Base-by-base conservation (phyloP, 1,140 invertebrate genomes). In the Zaprionus capensis region DNA sequence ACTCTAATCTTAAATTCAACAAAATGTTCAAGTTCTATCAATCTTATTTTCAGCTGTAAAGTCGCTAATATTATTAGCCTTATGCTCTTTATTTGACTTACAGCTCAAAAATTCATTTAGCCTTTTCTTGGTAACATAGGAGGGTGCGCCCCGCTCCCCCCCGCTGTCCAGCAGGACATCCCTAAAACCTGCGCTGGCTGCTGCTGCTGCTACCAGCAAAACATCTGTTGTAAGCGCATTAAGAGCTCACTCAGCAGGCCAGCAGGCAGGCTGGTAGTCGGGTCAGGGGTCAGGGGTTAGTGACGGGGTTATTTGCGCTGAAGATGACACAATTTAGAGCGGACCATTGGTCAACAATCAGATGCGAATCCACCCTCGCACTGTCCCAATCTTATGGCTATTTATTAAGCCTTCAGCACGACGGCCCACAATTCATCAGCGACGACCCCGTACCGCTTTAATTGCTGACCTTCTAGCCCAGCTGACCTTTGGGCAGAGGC, bases 201-300 rank as follows among this genome's bases (percentile, higher is more conserved):
- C 31, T 34, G n/a, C 28, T 44, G 7, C 38, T 51, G 53, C 38
- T 69, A 55, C 57, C 38, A 44, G 5, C 71, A 74, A 64, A 88
- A 88, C 84, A 88, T 88, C 84, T 88, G 84, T 79, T 88, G 44
- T 78, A 71, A 64, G 75, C 75, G 85, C 84, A 84, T 88, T 88
- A 88, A 88, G 61, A 68, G 71, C 70, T 73, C 71, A 44, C 55
- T 38, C 53, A 51, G 56, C 58, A 36, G 57, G 24, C 68, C 53
- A 31, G 0, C 28, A 5, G 28, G 36, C 12, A 55, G 63, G 34
- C 31, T 28, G 53, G 15, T 24, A n/a, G 64, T 31, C 65, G 24
- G 57, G 51, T 22, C 53, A 59, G 58, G 75, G 76, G 44, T 71
- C 66, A 70, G 46, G 36, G 80, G 77, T 77, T 77, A 70, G 44